These are phyloP conservation scores for Platanista minor DNA, from an alignment of 2,113 vertebrate species.

Conservation along the genomic window DNA sequence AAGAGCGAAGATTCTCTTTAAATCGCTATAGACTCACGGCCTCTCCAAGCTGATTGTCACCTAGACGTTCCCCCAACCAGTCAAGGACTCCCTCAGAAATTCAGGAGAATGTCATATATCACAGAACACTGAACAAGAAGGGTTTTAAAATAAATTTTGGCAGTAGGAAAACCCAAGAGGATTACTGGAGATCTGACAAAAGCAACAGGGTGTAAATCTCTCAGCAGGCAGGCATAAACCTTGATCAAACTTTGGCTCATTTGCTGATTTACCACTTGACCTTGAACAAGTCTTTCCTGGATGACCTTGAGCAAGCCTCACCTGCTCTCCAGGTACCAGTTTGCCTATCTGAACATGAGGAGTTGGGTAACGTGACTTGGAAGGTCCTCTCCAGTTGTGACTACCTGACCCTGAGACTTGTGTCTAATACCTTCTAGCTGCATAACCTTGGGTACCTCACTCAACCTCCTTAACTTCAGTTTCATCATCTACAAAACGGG, in stretches of 20 bases:
- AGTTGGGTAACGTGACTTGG: not conserved
- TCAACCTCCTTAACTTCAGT: not conserved
- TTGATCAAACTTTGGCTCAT: not conserved
- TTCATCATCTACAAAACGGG: not conserved
- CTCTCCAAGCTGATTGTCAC: not conserved
- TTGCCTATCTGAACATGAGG: not conserved
- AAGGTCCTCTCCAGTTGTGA: not conserved
- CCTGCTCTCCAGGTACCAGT: not conserved
- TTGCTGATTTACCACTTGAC: not conserved
- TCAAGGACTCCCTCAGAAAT: not conserved
- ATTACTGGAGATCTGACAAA: not conserved
- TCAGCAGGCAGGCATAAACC: not conserved
- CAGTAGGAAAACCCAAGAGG: not conserved
- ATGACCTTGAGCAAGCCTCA: not conserved
- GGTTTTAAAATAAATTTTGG: constrained; percentile 18
- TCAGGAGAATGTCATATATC: constrained; percentile 39
- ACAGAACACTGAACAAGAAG: not conserved
- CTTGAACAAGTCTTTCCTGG: not conserved
- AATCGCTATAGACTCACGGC: not conserved
- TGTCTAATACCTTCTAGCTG: not conserved
- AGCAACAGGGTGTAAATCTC: not conserved
- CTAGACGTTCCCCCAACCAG: not conserved
- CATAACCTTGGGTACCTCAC: not conserved
- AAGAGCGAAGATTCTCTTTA: not conserved
- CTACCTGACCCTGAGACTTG: not conserved